Percentiles rank a stretch among this genome's conserved stretches.
These are phyloP conservation scores for Ferrisia virgata DNA, from an alignment of 2,888 invertebrate genomes.

Conservation along the genomic window DNA sequence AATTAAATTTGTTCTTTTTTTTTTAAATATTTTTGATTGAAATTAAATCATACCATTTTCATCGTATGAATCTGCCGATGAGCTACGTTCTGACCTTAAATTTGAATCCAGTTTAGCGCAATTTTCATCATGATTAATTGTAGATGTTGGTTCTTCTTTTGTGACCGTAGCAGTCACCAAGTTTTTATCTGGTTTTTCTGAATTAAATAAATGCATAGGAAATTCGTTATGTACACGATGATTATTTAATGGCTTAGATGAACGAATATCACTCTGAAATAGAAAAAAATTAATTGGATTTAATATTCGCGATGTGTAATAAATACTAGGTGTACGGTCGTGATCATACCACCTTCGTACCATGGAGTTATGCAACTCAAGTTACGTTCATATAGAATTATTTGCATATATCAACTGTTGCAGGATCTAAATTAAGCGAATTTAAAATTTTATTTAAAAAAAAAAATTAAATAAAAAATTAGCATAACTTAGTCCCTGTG, in stretches of 20 bases:
- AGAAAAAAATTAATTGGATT: not conserved
- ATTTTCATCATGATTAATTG: slow-evolving; percentile 39
- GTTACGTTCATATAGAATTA: too few relatives aligned
- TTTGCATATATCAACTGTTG: too few relatives aligned
- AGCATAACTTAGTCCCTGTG: too few relatives aligned
- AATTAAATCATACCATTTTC: slow-evolving; percentile 45
- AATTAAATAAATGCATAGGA: slow-evolving; percentile 10
- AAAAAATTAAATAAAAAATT: too few relatives aligned
- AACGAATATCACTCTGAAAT: slow-evolving; percentile 20
- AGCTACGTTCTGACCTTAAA: not conserved
- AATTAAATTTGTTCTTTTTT: too few relatives aligned
- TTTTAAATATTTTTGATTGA: too few relatives aligned
- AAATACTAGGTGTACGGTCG: too few relatives aligned
- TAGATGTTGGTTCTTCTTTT: slow-evolving; percentile 35
- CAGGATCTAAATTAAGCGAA: not conserved
- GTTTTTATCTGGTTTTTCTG: slow-evolving; percentile 8
- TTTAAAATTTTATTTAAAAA: not conserved
- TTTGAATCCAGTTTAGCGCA: not conserved
- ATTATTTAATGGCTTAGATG: not conserved
- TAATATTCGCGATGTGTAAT: too few relatives aligned
- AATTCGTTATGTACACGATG: slow-evolving; percentile 21
- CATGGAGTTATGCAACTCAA: too few relatives aligned
- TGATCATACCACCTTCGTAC: too few relatives aligned
- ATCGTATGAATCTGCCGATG: slow-evolving; percentile 34
- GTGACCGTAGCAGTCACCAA: not conserved